phyloP scores from a whole-genome alignment of 2,888 invertebrate genomes.

The Volucella bombylans region DNA sequence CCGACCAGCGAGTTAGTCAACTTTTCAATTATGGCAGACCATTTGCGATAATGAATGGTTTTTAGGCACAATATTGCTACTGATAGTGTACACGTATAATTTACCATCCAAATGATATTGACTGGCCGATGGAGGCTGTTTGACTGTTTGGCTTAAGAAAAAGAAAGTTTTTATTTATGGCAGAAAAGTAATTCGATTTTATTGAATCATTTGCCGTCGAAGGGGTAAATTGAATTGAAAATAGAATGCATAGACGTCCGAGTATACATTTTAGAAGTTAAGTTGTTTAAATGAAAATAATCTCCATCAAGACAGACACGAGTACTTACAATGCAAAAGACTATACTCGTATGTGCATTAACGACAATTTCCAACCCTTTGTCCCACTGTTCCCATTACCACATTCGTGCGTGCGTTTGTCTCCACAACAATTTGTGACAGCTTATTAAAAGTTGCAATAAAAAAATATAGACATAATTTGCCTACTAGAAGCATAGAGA shows the following conservation, averaged over 20 bases:
- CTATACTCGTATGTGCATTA: neutral
- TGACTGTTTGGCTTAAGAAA: conserved; percentile 35
- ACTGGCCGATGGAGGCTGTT: conserved; percentile 12
- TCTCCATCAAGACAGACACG: too few species aligned
- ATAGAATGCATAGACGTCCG: conserved; percentile 4
- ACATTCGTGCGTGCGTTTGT: conserved; percentile 17
- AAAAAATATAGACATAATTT: conserved; percentile 41
- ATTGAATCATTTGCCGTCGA: conserved; percentile 41
- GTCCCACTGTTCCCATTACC: conserved; percentile 16
- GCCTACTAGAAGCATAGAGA: conserved; percentile 34
- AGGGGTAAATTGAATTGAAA: conserved; percentile 68
- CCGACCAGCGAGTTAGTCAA: conserved; percentile 58
- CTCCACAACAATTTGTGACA: conserved; percentile 30
- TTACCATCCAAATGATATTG: neutral
- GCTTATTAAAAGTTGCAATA: conserved; percentile 53
- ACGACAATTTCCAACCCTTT: conserved; percentile 6
- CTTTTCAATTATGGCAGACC: conserved; percentile 67
- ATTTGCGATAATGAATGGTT: conserved; percentile 67
- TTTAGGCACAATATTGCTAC: conserved; percentile 64
- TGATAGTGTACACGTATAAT: conserved; percentile 28
- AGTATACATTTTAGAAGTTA: too few species aligned
- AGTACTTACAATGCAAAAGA: neutral
- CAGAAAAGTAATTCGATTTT: conserved; percentile 47
- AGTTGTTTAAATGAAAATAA: too few species aligned
- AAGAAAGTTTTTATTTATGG: conserved; percentile 66